Evolutionary conservation across 1,140 invertebrate genomes (phyloP).

Genomic region (Monomorium pharaonis): DNA sequence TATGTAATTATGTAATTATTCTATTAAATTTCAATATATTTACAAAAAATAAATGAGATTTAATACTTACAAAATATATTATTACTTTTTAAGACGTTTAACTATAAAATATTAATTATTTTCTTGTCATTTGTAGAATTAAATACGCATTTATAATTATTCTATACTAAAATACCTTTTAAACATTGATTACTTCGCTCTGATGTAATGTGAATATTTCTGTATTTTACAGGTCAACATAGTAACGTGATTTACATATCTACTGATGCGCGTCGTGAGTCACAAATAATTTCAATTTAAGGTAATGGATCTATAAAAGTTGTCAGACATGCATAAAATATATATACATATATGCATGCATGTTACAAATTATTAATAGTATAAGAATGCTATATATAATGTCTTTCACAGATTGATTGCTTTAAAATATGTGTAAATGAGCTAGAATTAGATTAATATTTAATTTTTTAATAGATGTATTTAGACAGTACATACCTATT

Average conservation of each 20-base stretch:
- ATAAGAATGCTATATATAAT: neutral
- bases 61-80: neutral
- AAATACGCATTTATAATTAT: neutral
- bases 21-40: neutral
- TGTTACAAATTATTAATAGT: neutral
- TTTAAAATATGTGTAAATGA: neutral
- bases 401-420: neutral
- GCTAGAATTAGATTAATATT: neutral
- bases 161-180: neutral
- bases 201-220: neutral
- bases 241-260: neutral
- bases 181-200: neutral
- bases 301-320: neutral
- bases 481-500: neutral
- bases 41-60: neutral
- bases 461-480: neutral
- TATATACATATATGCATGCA: neutral
- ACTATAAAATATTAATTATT: neutral
- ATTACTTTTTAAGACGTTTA: neutral
- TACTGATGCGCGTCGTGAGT: neutral
- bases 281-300: neutral
- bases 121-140: neutral
- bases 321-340: neutral
- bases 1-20: neutral
- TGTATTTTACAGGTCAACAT: neutral